Conservation (phyloP, 2,113 vertebrate species). For the Campylomormyrus tamandua region DNA sequence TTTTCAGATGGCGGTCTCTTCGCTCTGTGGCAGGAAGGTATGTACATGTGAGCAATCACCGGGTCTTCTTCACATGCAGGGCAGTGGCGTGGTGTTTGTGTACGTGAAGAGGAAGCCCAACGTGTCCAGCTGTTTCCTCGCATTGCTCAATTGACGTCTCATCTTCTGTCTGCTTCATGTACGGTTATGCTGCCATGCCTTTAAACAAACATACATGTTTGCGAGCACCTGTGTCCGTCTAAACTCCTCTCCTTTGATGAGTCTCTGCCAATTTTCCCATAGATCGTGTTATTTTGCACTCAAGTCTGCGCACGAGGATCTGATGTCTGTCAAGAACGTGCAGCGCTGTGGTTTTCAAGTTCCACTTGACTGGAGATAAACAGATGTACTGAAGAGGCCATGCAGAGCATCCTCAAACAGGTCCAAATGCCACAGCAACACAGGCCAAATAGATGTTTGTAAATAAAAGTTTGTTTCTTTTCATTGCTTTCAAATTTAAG, state of each 20-base stretch:
- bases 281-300: not conserved
- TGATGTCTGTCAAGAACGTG: not conserved
- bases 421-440: not conserved
- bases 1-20: not conserved
- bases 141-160: not conserved
- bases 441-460: not conserved
- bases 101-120: not conserved
- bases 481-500: not conserved
- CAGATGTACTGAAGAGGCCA: not conserved
- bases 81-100: no score
- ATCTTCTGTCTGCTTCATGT: not conserved
- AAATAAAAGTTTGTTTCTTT: not conserved
- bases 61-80: not conserved
- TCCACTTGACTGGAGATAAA: not conserved
- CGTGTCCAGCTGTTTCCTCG: not conserved
- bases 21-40: not conserved
- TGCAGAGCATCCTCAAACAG: not conserved
- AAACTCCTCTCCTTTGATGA: slow-evolving; percentile 12
- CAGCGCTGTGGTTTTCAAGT: not conserved
- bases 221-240: slow-evolving; percentile 1
- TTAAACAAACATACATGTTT: not conserved
- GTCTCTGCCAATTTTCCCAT: slow-evolving; percentile 17
- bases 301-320: slow-evolving; percentile 16
- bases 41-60: not conserved
- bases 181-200: not conserved